phyloP scores from a whole-genome alignment of 2,113 vertebrate genomes.

The human (Homo sapiens) region GRCh38 chr21:40018501-40019000 shows the following conservation, averaged over 20 bases:
- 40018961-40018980: constrained; percentile 76
- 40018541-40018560: not conserved
- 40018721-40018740: not conserved
- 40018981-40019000: constrained; percentile 72
- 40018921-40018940: constrained; percentile 80
- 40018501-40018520: not conserved
- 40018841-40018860: not conserved
- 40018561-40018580: not conserved
- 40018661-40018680: not conserved
- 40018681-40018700: not conserved
- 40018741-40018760: not conserved
- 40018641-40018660: constrained; percentile 24
- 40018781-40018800: not conserved
- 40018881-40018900: constrained; percentile 12
- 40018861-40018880: not conserved
- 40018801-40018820: not conserved
- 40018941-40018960: constrained; percentile 66
- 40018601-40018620: not conserved
- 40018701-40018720: not conserved
- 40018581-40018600: not conserved
- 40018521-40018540: not conserved
- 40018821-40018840: not conserved
- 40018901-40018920: constrained; percentile 70
- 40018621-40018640: not conserved
- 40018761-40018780: not conserved